Evolutionary conservation across 2,113 vertebrate species (phyloP), one percentile per base, ranked within the genome.

Genomic region (Takifugu flavidus): DNA sequence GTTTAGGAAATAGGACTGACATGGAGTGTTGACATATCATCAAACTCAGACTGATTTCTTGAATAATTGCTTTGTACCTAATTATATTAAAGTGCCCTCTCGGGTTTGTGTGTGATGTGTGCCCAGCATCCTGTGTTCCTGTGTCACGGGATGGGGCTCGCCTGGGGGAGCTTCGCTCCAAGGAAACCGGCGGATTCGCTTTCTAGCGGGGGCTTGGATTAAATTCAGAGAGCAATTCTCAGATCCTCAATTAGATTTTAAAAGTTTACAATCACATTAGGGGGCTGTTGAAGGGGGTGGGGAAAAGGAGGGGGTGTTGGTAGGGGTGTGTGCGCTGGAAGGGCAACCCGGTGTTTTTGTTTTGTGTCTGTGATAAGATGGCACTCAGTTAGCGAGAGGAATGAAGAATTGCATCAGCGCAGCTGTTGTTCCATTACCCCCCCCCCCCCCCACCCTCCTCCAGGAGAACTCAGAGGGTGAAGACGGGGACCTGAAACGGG

Each of bases 371-470:
- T 78, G 81, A 85, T 86, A 84, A 87, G 86, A 86, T 80, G 77
- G 61, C 76, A 59, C 59, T 20, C 62, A 78, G 71, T 88, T 87
- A 89, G 83, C 89, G 82, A 88, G 77, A 85, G 85, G 87, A 86
- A 90, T 90, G 87, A 89, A 78, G 81, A 89, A 89, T 82, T 79
- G 75, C 81, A 27, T 75, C 54, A 47, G 82, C 89, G 82, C 86
- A 89, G 89, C 87, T 89, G 88, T 87, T 84, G 86, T 84, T 89
- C 82, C 79, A 88, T 86, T 89, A 89, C 81, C 80, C 45, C 12
- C 61, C 20, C 20, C 20, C 20, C 20, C 20, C 80, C 85, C n/a
- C n/a, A n/a, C n/a, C 85, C 81, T 7, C 53, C 79, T 80, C 73
- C 39, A 31, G 66, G 75, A 68, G 34, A 39, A 39, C 8, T 39